Conservation (phyloP, 1,140 invertebrate genomes). For the Lepidurus packardi region DNA sequence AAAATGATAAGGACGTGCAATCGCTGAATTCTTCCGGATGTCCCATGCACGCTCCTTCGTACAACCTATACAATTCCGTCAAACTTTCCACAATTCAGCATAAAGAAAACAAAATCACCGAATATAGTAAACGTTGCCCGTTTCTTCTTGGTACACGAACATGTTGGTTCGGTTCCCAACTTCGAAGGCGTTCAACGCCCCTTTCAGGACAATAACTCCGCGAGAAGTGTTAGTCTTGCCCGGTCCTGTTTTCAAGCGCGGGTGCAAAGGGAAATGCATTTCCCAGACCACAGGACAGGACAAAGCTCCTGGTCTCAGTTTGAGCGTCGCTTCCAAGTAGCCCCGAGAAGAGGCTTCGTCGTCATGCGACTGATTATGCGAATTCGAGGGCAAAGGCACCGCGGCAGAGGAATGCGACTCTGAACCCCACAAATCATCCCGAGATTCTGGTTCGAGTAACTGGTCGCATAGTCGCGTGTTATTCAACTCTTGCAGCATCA, state of each 20-base stretch:
- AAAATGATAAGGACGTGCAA: not conserved
- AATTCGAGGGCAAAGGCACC: constrained; percentile 29
- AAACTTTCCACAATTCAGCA: not conserved
- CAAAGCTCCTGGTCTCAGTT: constrained; percentile 61
- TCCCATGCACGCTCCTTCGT: constrained; percentile 25
- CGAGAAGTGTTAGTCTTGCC: constrained; percentile 34
- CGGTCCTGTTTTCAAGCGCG: constrained; percentile 53
- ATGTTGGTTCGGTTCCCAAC: constrained; percentile 71
- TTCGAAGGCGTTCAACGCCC: constrained; percentile 63
- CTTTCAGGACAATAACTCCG: constrained; percentile 53
- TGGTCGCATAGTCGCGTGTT: constrained; percentile 63
- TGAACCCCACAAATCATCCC: constrained; percentile 52
- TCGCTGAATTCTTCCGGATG: constrained; percentile 17
- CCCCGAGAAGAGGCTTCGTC: constrained; percentile 34
- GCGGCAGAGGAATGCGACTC: constrained; percentile 36
- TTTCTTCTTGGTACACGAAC: constrained; percentile 68
- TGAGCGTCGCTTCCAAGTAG: constrained; percentile 49
- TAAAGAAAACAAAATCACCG: constrained; percentile 40
- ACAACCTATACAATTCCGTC: not conserved
- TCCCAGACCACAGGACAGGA: constrained; percentile 68
- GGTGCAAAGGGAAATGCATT: constrained; percentile 63
- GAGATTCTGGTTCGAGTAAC: constrained; percentile 62
- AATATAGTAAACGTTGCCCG: constrained; percentile 65
- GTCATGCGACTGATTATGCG: constrained; percentile 13
- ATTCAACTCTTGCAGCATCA: constrained; percentile 63